Conservation (phyloP, 2,888 invertebrate genomes). For the Eulithis prunata region DNA sequence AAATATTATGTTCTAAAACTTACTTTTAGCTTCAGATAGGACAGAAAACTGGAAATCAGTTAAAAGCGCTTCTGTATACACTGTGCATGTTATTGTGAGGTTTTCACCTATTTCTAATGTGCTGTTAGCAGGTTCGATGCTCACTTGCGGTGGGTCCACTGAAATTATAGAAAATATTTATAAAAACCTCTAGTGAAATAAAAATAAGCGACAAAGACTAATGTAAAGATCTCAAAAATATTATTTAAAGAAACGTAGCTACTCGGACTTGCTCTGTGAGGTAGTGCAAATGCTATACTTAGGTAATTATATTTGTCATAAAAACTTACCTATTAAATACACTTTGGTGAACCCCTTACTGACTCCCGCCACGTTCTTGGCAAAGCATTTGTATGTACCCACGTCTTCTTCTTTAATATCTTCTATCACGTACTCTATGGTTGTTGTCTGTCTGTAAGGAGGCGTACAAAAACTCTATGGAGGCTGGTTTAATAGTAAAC, state of each 20-base stretch:
- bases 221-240: no score
- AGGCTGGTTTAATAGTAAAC: no score
- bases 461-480: no score
- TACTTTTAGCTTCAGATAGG: conserved; percentile 50
- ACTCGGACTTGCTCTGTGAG: no score
- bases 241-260: no score
- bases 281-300: not conserved
- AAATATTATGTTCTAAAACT: conserved; percentile 20
- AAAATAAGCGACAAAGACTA: no score
- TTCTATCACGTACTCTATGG: conserved; percentile 65
- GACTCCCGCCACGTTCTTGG: conserved; percentile 64
- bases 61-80: conserved; percentile 60
- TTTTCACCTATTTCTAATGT: conserved; percentile 51
- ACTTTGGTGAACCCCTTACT: conserved; percentile 54
- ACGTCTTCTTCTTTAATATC: conserved; percentile 62
- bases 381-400: conserved; percentile 65
- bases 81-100: conserved; percentile 57
- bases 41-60: conserved; percentile 51
- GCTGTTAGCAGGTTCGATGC: conserved; percentile 53
- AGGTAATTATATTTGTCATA: not conserved
- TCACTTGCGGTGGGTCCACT: conserved; percentile 68
- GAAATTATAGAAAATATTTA: conserved; percentile 7
- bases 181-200: no score
- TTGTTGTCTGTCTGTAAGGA: conserved; percentile 69
- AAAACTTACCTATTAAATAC: conserved; percentile 55